These are phyloP conservation scores for Eupithecia exiguata DNA, from an alignment of 2,888 invertebrate genomes.

Conservation along the genomic window DNA sequence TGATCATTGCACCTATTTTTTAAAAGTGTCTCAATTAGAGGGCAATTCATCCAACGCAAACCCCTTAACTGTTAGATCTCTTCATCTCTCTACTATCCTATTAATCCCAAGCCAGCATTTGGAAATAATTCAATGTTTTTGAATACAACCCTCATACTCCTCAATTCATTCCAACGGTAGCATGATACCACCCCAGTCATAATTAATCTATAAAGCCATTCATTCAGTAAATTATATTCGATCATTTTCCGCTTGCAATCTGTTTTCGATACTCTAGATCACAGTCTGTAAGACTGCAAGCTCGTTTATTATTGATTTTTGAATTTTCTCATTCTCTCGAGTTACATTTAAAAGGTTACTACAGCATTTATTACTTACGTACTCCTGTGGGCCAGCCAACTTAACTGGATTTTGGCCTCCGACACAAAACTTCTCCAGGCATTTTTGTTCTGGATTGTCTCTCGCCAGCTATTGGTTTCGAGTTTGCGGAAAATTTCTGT, in stretches of 20 bases:
- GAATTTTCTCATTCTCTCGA: neutral
- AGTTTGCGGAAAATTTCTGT: too few species aligned
- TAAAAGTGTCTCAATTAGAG: too few species aligned
- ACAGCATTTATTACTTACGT: neutral
- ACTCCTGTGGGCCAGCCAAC: too few species aligned
- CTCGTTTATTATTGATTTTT: neutral
- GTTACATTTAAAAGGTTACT: neutral
- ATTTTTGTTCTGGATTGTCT: too few species aligned
- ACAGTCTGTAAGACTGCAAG: conserved; percentile 1
- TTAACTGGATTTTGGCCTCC: too few species aligned
- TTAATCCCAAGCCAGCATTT: too few species aligned
- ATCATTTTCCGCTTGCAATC: conserved; percentile 30
- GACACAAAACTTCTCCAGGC: too few species aligned
- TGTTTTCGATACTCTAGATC: conserved; percentile 23
- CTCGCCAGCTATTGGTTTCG: too few species aligned
- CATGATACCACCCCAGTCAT: conserved; percentile 24
- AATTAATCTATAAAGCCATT: conserved; percentile 33
- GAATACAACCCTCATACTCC: neutral
- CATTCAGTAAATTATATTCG: conserved; percentile 30
- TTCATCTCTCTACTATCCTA: too few species aligned
- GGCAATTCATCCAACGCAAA: too few species aligned
- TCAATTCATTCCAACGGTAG: conserved; percentile 15
- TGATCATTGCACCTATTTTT: too few species aligned
- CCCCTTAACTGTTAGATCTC: too few species aligned
- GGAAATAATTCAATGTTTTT: neutral